Base-by-base conservation (phyloP, 2,113 vertebrate genomes). In the Dasypus novemcinctus region DNA sequence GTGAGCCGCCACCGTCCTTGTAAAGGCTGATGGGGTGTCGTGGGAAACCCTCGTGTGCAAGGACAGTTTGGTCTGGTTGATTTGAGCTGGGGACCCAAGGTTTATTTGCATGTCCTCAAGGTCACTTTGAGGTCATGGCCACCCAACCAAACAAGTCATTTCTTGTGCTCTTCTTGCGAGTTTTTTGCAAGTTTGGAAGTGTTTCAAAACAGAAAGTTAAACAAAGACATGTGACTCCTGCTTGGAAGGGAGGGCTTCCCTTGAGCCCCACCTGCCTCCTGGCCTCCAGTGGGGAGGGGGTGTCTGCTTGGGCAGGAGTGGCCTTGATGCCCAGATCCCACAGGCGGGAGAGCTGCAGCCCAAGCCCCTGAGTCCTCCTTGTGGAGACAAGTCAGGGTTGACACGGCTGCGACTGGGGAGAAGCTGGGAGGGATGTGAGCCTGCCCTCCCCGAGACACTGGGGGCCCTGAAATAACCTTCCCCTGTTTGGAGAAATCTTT, bases 171-270 rank as follows among this genome's bases (percentile, higher is more conserved):
- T 71, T 63, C 59, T 68, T 59, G 1, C 14, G 63, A 7, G 64
- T 72, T 71, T 93, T 46, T 78, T 52, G 27, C 21, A 79, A 54
- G 41, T 46, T 90, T 74, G 81, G 79, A 83, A 90, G 43, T 84
- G 46, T 74, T 87, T 95, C 79, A 68, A 43, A 74, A 49, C 69
- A 59, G 87, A 80, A 93, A 64, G 61, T 52, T 59, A 69, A 88
- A n/a, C 95, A 78, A 78, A 57, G 54, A n/a, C 43, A 5, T 1
- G 17, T 52, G 88, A 90, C 92, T 54, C 27, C 1, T 1, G 4
- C 59, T 86, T 5, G 36, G 57, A 64, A 84, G 57, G 52, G 46
- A 0, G 18, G 64, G 64, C 27, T 52, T 84, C 84, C 29, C 0
- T 46, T 78, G 20, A 2, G 3, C 57, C 21, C 6, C 20, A 59